Base-by-base conservation (phyloP, 2,888 invertebrate genomes). In the Micoletzkya japonica region DNA sequence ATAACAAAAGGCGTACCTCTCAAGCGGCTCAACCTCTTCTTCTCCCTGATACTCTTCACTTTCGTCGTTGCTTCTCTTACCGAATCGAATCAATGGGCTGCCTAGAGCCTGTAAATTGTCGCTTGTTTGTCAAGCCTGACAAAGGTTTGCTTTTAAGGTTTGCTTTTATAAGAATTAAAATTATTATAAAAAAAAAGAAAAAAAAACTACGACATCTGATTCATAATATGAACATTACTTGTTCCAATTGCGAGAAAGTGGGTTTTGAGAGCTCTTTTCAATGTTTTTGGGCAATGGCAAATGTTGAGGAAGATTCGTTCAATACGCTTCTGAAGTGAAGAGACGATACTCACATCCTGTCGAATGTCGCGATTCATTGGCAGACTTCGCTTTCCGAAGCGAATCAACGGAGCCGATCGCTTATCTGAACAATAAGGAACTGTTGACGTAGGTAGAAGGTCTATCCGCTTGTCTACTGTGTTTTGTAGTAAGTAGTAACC, bases 1-100 rank as follows among this genome's bases (percentile, higher is more conserved):
- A n/a, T n/a, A n/a, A 44, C n/a, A n/a, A n/a, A n/a, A 1, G 24
- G 30, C 57, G 4, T 2, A 68, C 68, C 68, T 57, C 44, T 68
- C 68, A 39, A 68, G 30, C 20, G 50, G 7, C 1, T 68, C 68
- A 32, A 32, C 68, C 3, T 57, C 49, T 1, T 68, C 68, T n/a
- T 49, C 58, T 4, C 28, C 37, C n/a, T n/a, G n/a, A 17, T 30
- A n/a, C n/a, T 66, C 66, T 6, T 58, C 64, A 17, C 71, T 75
- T 52, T 75, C 75, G 32, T 73, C 76, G 32, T 73, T 67, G 24
- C 73, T 66, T 56, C 82, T 70, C 70, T 82, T 82, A 34, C 82
- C 82, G 64, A 82, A 82, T 30, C 82, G 75, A 67, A 82, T 81
- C 59, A 82, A 71, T 36, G 80, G 80, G n/a, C 75, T 71, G 20